Evolutionary conservation across 2,888 invertebrate species (phyloP).

Genomic region (Lampropteryx suffumata): DNA sequence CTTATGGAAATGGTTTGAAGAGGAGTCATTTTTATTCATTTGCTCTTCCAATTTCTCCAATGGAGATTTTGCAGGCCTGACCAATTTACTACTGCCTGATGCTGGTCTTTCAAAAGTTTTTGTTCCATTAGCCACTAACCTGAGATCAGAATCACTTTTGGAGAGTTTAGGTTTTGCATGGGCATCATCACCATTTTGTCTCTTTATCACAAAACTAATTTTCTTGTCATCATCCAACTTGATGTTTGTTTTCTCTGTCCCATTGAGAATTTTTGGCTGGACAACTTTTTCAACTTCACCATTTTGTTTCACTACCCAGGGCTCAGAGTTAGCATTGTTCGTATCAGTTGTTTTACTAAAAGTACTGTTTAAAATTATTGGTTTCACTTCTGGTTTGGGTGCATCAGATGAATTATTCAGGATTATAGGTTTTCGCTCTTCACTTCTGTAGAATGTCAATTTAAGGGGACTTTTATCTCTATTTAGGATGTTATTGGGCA

Average conservation of each 20-base stretch:
- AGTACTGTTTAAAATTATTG: slow-evolving; percentile 72
- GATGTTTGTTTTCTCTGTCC: slow-evolving; percentile 52
- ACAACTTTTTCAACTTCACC: slow-evolving; percentile 73
- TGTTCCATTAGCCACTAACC: slow-evolving; percentile 40
- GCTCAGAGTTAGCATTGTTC: slow-evolving; percentile 58
- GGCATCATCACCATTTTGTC: slow-evolving; percentile 57
- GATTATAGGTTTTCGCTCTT: slow-evolving; percentile 61
- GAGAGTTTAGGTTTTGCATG: slow-evolving; percentile 52
- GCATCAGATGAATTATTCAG: slow-evolving; percentile 58
- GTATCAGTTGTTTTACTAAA: slow-evolving; percentile 60
- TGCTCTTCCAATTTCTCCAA: slow-evolving; percentile 74
- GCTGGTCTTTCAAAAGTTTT: slow-evolving; percentile 56
- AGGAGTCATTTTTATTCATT: slow-evolving; percentile 64
- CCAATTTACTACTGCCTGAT: slow-evolving; percentile 53
- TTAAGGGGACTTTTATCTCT: slow-evolving; percentile 78
- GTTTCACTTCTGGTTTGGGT: slow-evolving; percentile 61
- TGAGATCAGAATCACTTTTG: slow-evolving; percentile 64
- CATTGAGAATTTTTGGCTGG: slow-evolving; percentile 60
- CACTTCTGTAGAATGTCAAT: slow-evolving; percentile 67
- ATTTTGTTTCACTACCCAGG: slow-evolving; percentile 77
- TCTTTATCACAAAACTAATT: slow-evolving; percentile 62
- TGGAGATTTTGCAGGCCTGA: slow-evolving; percentile 66
- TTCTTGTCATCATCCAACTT: slow-evolving; percentile 65
- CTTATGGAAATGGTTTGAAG: slow-evolving; percentile 47
- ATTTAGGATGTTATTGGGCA: slow-evolving; percentile 65